Conservation (phyloP, 2,888 invertebrate genomes). For the Eupithecia abbreviata region DNA sequence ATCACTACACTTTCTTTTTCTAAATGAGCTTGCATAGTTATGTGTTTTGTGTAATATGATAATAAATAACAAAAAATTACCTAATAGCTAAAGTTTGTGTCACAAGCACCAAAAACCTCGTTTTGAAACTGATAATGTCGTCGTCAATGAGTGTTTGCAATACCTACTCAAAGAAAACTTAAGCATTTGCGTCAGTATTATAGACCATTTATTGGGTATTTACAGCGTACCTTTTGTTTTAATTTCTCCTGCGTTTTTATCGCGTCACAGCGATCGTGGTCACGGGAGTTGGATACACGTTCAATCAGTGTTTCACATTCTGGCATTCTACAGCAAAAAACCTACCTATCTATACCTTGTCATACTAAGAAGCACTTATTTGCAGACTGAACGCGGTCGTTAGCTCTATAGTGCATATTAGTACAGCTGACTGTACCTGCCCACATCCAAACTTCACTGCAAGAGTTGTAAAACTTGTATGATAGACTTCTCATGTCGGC, state of each 20-base stretch:
- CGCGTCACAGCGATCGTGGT: too few species aligned
- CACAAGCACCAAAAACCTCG: not conserved
- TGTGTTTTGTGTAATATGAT: too few species aligned
- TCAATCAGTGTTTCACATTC: not conserved
- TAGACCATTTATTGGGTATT: too few species aligned
- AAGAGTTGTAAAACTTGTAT: constrained; percentile 38
- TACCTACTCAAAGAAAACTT: not conserved
- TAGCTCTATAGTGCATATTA: not conserved
- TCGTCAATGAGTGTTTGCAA: not conserved
- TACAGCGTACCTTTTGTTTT: too few species aligned
- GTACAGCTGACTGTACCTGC: not conserved
- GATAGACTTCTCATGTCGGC: constrained; percentile 39
- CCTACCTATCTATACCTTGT: not conserved
- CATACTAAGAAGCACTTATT: not conserved
- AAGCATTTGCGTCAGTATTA: not conserved
- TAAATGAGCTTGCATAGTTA: too few species aligned
- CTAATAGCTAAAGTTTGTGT: not conserved
- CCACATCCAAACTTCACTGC: constrained; percentile 13
- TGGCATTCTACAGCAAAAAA: not conserved
- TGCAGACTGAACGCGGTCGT: not conserved
- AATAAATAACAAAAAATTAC: too few species aligned
- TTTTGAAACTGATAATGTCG: not conserved
- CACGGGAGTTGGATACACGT: not conserved
- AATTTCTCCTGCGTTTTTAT: too few species aligned
- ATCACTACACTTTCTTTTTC: not conserved